Percentiles rank a stretch among this genome's conserved stretches.
Conservation (phyloP, 1,140 invertebrate genomes). For the Galendromus occidentalis region DNA sequence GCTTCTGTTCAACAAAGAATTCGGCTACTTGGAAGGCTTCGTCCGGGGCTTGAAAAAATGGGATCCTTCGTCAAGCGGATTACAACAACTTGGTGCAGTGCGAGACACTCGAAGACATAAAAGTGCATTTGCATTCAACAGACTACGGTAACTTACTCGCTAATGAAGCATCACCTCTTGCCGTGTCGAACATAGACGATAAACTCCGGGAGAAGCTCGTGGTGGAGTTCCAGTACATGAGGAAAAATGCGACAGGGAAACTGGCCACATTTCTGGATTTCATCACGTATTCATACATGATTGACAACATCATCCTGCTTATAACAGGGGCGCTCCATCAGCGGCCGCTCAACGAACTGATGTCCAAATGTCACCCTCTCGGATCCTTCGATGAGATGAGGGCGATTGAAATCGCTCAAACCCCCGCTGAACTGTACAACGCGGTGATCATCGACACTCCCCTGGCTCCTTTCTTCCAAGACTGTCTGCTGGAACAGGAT, state of each 20-base stretch:
- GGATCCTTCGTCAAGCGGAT: neutral
- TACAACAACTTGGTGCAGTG: slow-evolving; percentile 13
- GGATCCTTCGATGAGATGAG: slow-evolving; percentile 11
- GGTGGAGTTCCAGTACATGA: slow-evolving; percentile 9
- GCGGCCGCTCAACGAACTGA: neutral
- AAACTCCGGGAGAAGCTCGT: slow-evolving; percentile 10
- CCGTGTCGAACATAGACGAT: neutral
- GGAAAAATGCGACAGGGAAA: neutral
- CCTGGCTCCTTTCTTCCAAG: slow-evolving; percentile 85
- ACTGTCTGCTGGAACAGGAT: slow-evolving; percentile 99
- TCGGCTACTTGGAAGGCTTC: slow-evolving; percentile 10
- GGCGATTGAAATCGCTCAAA: slow-evolving; percentile 4
- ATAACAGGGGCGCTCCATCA: slow-evolving; percentile 5
- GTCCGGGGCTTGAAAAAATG: slow-evolving; percentile 10
- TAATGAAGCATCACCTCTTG: neutral
- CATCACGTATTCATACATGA: slow-evolving; percentile 13
- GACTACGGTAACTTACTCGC: slow-evolving; percentile 8
- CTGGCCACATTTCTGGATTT: slow-evolving; percentile 12
- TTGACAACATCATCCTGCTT: slow-evolving; percentile 11
- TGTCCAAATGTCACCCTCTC: slow-evolving; percentile 10
- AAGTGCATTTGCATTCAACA: slow-evolving; percentile 11
- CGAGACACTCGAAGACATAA: slow-evolving; percentile 13
- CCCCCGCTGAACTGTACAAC: slow-evolving; percentile 8
- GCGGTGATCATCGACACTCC: slow-evolving; percentile 12
- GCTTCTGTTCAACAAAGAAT: slow-evolving; percentile 1